Evolutionary conservation across 2,113 vertebrate species (phyloP).

Genomic region (Gambusia affinis): DNA sequence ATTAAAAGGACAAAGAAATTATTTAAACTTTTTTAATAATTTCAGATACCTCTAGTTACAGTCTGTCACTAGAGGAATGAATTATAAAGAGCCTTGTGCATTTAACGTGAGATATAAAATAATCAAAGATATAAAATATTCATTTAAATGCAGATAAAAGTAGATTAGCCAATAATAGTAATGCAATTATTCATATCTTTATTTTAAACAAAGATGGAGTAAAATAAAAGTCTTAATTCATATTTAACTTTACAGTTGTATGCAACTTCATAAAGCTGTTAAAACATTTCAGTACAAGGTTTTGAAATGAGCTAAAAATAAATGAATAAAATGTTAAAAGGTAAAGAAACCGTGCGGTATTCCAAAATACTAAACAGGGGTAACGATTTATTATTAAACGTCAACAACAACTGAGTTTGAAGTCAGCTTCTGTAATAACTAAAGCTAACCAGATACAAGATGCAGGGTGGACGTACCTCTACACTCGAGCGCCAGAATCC

Average conservation of each 20-base stretch:
- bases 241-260: background rate
- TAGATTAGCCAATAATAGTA: background rate
- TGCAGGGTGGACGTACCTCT: slow-evolving; percentile 36
- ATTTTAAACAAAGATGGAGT: too few species aligned
- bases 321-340: too few species aligned
- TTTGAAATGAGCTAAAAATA: too few species aligned
- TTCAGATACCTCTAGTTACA: too few species aligned
- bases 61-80: too few species aligned
- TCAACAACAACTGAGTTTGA: slow-evolving; percentile 26
- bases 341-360: too few species aligned
- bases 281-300: too few species aligned
- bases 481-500: background rate
- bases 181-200: too few species aligned
- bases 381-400: slow-evolving; percentile 5
- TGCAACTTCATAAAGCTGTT: background rate
- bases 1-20: background rate
- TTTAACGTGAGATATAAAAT: background rate
- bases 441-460: background rate
- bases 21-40: background rate
- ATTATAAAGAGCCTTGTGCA: background rate
- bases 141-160: background rate
- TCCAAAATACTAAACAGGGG: too few species aligned
- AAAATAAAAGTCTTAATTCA: too few species aligned
- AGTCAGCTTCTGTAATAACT: background rate
- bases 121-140: background rate